Conservation (phyloP, 2,797 vertebrate species). For the Phalloptychus januarius region DNA sequence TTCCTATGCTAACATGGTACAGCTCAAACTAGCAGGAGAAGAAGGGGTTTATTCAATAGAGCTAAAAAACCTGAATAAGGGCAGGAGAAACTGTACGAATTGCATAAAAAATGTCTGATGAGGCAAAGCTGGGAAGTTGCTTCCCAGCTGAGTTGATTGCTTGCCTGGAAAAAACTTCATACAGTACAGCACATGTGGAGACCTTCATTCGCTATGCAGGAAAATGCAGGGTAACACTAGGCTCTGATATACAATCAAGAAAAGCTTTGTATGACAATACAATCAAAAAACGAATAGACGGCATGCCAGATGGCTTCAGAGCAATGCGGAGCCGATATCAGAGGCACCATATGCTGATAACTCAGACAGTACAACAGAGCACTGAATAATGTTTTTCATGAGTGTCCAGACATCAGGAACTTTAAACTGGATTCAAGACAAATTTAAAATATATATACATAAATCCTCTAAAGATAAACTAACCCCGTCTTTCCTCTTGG, state of each 20-base stretch:
- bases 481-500: background rate
- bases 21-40: background rate
- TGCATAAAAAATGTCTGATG: background rate
- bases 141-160: background rate
- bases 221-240: slow-evolving; percentile 2
- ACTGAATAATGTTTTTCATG: background rate
- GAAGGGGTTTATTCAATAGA: background rate
- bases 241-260: slow-evolving; percentile 10
- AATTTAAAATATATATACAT: background rate
- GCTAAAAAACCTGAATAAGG: background rate
- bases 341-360: slow-evolving; percentile 2
- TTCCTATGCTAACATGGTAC: no score
- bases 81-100: background rate
- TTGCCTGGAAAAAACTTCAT: background rate
- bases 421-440: background rate
- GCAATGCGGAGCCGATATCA: slow-evolving; percentile 2
- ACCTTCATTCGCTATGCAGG: background rate
- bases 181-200: slow-evolving; percentile 1
- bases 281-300: slow-evolving; percentile 7
- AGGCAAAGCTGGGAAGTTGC: background rate
- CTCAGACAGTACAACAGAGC: slow-evolving; percentile 4
- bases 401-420: background rate
- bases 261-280: slow-evolving; percentile 7
- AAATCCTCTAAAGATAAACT: slow-evolving; percentile 1
- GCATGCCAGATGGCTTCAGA: slow-evolving; percentile 11